Conservation (phyloP, 2,113 vertebrate genomes). For the Tinamus guttatus region DNA sequence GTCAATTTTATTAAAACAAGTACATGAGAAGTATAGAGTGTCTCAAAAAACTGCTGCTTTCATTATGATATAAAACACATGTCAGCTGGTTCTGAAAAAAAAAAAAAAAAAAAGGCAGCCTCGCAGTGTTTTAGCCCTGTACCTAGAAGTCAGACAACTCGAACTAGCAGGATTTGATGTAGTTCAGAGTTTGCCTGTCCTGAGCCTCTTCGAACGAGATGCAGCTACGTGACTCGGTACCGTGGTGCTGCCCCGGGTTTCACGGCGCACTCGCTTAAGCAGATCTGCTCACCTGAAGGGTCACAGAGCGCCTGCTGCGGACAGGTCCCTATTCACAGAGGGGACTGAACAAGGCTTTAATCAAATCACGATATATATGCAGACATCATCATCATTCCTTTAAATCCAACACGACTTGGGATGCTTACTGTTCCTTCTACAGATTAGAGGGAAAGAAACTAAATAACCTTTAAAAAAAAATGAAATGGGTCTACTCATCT, state of each 20-base stretch:
- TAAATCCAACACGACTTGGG: neutral
- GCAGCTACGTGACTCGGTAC: neutral
- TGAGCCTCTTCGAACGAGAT: neutral
- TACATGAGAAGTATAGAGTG: neutral
- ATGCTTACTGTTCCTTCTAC: neutral
- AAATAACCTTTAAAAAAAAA: neutral
- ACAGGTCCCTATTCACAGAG: neutral
- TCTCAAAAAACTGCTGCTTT: constrained; percentile 18
- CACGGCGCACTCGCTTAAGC: neutral
- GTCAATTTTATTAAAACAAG: neutral
- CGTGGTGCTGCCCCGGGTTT: neutral
- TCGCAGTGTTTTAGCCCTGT: neutral
- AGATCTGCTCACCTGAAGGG: neutral
- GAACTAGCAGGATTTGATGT: neutral
- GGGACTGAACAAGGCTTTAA: neutral
- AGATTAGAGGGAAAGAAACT: neutral
- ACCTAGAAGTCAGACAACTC: neutral
- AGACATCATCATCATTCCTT: neutral
- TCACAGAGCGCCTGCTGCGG: neutral
- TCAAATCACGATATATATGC: neutral
- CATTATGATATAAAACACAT: neutral
- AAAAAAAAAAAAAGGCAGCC: neutral
- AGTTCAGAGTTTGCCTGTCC: neutral
- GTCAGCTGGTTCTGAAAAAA: neutral
- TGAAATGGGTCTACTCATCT: neutral